These are phyloP conservation scores for Anolis apletophallus DNA, from an alignment of 2,797 vertebrate genomes.

Conservation along the genomic window DNA sequence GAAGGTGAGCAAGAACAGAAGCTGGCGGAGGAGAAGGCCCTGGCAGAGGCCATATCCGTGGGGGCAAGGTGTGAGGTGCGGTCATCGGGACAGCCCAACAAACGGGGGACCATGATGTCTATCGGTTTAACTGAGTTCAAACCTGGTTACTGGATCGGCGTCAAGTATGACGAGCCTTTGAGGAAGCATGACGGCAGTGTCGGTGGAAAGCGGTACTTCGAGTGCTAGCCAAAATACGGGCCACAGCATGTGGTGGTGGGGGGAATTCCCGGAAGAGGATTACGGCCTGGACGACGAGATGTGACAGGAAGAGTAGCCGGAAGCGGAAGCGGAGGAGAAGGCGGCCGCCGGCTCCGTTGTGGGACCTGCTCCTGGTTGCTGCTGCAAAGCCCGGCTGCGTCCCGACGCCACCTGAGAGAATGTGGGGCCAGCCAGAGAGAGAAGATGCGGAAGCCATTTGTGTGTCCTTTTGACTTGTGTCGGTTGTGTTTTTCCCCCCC, in stretches of 20 bases:
- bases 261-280: slow-evolving; percentile 92
- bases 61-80: slow-evolving; percentile 87
- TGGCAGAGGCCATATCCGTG: slow-evolving; percentile 79
- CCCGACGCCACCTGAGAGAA: background rate
- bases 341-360: background rate
- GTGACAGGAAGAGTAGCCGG: slow-evolving; percentile 66
- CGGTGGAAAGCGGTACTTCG: slow-evolving; percentile 88
- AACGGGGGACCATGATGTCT: slow-evolving; percentile 89
- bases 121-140: slow-evolving; percentile 91
- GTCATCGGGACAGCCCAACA: slow-evolving; percentile 82
- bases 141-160: slow-evolving; percentile 88
- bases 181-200: slow-evolving; percentile 93
- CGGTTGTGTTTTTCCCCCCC: too few relatives aligned
- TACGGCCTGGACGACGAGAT: slow-evolving; percentile 89
- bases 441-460: background rate
- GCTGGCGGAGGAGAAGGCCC: slow-evolving; percentile 78
- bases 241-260: slow-evolving; percentile 84
- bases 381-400: background rate
- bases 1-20: slow-evolving; percentile 75
- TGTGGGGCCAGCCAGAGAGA: too few relatives aligned
- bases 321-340: background rate
- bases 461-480: background rate
- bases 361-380: background rate
- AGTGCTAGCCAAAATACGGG: slow-evolving; percentile 88
- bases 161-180: slow-evolving; percentile 91